Evolutionary conservation across 2,888 invertebrate species (phyloP).

Genomic region (Argyresthia albistria): DNA sequence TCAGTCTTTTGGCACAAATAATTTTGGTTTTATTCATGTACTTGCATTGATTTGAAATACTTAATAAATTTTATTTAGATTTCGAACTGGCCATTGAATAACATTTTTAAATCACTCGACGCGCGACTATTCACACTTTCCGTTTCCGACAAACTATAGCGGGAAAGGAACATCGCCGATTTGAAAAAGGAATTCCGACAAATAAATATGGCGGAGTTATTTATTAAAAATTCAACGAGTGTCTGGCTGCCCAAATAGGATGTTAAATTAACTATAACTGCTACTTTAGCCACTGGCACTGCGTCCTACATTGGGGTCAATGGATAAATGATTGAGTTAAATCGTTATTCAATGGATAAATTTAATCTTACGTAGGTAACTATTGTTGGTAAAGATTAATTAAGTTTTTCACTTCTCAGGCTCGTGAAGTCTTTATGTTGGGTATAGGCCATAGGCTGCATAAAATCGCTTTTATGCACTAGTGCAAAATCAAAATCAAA

Average conservation of each 20-base stretch:
- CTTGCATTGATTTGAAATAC: too few species aligned
- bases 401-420: too few species aligned
- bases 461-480: too few species aligned
- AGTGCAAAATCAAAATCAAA: too few species aligned
- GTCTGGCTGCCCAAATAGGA: slow-evolving; percentile 14
- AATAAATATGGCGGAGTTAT: slow-evolving; percentile 25
- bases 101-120: background rate
- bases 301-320: slow-evolving; percentile 24
- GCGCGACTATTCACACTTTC: slow-evolving; percentile 22
- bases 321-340: slow-evolving; percentile 47
- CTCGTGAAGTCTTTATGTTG: too few species aligned
- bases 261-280: background rate
- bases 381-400: too few species aligned
- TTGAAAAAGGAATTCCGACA: slow-evolving; percentile 29
- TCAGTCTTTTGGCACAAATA: too few species aligned
- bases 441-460: too few species aligned
- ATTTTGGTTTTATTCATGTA: too few species aligned
- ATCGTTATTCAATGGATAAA: slow-evolving; percentile 3
- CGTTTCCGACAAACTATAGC: slow-evolving; percentile 31
- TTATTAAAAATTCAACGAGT: slow-evolving; percentile 38
- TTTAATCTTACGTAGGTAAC: too few species aligned
- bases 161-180: slow-evolving; percentile 28
- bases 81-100: background rate
- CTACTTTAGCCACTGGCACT: background rate
- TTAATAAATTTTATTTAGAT: background rate